Conservation (phyloP, 2,113 vertebrate genomes). For the Crotalus helleri region DNA sequence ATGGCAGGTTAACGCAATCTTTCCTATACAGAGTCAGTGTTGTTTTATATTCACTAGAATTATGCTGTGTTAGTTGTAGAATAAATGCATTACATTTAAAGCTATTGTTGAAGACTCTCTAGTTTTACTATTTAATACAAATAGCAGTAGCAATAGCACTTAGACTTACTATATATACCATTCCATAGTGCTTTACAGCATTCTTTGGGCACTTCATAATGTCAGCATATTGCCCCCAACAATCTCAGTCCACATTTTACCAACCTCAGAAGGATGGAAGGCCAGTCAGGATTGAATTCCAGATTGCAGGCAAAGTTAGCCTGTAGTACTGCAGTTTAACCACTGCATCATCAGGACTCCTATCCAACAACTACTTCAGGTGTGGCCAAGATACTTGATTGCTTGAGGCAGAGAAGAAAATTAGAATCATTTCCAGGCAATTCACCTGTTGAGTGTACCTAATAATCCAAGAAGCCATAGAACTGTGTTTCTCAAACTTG, state of each 20-base stretch:
- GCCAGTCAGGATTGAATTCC: background rate
- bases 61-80: background rate
- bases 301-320: background rate
- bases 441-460: background rate
- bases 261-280: background rate
- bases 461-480: background rate
- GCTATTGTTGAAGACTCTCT: background rate
- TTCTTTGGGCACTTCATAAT: background rate
- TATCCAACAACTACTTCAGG: background rate
- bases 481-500: background rate
- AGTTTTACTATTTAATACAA: background rate
- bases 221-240: background rate
- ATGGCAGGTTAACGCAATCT: background rate
- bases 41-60: background rate
- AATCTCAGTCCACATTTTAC: background rate
- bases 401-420: background rate
- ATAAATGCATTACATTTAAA: background rate
- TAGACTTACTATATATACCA: background rate
- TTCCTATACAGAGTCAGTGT: background rate
- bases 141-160: background rate
- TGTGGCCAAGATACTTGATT: background rate
- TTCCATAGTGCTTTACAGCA: background rate
- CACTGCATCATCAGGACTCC: background rate
- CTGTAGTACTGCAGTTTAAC: background rate
- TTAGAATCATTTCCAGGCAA: background rate